phyloP scores from a whole-genome alignment of 2,797 vertebrate species.

The Acipenser transmontanus region DNA sequence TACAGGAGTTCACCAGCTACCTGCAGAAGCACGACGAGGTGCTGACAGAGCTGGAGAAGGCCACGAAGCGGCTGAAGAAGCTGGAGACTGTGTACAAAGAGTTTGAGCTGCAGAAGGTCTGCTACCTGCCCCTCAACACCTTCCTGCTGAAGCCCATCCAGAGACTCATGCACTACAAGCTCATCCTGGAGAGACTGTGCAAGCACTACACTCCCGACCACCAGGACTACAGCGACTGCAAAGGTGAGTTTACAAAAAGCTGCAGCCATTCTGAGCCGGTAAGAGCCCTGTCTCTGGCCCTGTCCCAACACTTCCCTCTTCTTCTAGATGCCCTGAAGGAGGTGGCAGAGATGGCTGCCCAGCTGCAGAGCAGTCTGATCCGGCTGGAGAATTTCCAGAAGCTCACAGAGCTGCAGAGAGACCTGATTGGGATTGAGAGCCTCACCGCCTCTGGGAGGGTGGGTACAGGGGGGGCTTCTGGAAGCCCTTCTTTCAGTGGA shows the following conservation, averaged over 20 bases:
- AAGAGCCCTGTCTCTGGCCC: background rate
- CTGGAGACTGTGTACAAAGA: slow-evolving; percentile 82
- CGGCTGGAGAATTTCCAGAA: slow-evolving; percentile 94
- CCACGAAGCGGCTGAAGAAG: slow-evolving; percentile 72
- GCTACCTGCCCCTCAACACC: slow-evolving; percentile 88
- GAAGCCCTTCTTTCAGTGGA: no score
- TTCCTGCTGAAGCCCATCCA: slow-evolving; percentile 94
- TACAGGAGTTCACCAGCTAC: slow-evolving; percentile 74
- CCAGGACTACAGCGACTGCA: slow-evolving; percentile 72
- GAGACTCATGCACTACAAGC: slow-evolving; percentile 88
- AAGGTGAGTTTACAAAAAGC: slow-evolving; percentile 54
- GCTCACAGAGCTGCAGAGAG: slow-evolving; percentile 86
- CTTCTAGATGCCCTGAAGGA: slow-evolving; percentile 76
- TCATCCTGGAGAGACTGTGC: slow-evolving; percentile 82
- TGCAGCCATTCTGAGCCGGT: background rate
- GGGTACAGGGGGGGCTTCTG: slow-evolving; percentile 27
- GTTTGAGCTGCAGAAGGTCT: slow-evolving; percentile 94
- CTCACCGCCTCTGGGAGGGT: slow-evolving; percentile 78
- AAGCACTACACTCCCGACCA: slow-evolving; percentile 67
- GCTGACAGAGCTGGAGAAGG: slow-evolving; percentile 82
- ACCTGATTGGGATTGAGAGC: slow-evolving; percentile 82
- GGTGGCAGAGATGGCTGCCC: slow-evolving; percentile 72
- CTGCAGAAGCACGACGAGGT: slow-evolving; percentile 84
- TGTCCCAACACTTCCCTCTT: background rate
- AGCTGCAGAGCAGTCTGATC: slow-evolving; percentile 80